Evolutionary conservation across 2,113 vertebrate species (phyloP), one percentile per base, ranked within the genome.

Genomic region (Canis aureus): DNA sequence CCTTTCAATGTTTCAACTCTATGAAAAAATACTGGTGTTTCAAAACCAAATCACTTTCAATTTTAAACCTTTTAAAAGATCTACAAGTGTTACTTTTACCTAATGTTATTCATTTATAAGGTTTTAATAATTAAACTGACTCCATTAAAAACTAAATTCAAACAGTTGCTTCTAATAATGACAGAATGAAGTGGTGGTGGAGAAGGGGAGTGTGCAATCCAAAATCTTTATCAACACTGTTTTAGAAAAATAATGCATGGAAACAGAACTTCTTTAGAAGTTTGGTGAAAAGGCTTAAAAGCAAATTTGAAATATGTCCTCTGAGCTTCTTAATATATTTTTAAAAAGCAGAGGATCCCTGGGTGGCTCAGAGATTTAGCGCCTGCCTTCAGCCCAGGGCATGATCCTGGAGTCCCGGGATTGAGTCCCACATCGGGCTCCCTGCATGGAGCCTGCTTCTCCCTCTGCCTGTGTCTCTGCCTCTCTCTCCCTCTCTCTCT

Each of bases 301-400:
- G 62, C 17, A 57, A 67, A 79, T 93, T 91, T 35, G 22, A 88
- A 88, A 55, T 93, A 60, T 66, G 25, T 87, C 62, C 53, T 96
- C 17, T 85, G 89, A 96, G 29, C 53, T 76, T 81, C 83, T 71
- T 80, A 83, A 67, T 67, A 23, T 43, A 64, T 64, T 13, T 69
- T 43, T 43, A 43, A 43, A 43, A 43, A 43, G 4, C 43, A 43
- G 43, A 5, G 43, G 43, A 43, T 43, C 43, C 43, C 43, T 43
- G 43, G 43, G 43, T 43, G 43, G 43, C 43, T 43, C 43, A 43
- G 43, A 43, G 43, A 43, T 43, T 43, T 43, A 43, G 43, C 43
- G 43, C 43, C 43, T 43, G 43, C 43, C 43, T 43, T 43, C 43
- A 43, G 43, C 43, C 43, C 43, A 43, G 43, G 43, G 43, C 43